These are phyloP conservation scores for Drosophila algonquin DNA, from an alignment of 2,888 invertebrate genomes.

Conservation along the genomic window DNA sequence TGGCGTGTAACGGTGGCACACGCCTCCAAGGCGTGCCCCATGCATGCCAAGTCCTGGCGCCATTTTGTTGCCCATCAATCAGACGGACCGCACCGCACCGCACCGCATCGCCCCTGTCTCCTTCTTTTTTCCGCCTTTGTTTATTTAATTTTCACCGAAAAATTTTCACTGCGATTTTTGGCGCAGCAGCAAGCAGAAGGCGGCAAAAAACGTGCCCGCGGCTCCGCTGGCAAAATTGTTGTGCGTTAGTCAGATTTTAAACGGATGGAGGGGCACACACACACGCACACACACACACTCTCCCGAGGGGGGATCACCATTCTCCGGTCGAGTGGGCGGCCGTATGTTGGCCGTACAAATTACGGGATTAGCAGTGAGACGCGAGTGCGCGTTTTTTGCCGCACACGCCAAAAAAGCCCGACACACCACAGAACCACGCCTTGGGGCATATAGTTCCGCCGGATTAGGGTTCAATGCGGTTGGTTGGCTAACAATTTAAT, in stretches of 20 bases:
- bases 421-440: neutral
- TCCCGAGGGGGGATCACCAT: neutral
- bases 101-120: neutral
- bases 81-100: slow-evolving; percentile 25
- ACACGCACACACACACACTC: slow-evolving; percentile 12
- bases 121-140: slow-evolving; percentile 55
- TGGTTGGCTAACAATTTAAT: slow-evolving; percentile 57
- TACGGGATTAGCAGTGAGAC: slow-evolving; percentile 69
- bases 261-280: slow-evolving; percentile 34
- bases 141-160: slow-evolving; percentile 76
- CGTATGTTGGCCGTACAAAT: slow-evolving; percentile 75
- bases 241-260: slow-evolving; percentile 78
- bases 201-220: slow-evolving; percentile 67
- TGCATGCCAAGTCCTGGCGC: slow-evolving; percentile 71
- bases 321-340: neutral
- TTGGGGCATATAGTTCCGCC: slow-evolving; percentile 12
- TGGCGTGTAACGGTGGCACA: slow-evolving; percentile 12
- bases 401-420: slow-evolving; percentile 3
- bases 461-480: slow-evolving; percentile 72
- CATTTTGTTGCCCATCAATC: slow-evolving; percentile 66
- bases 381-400: slow-evolving; percentile 60
- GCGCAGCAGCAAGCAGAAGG: slow-evolving; percentile 28
- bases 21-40: slow-evolving; percentile 49
- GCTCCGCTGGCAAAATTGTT: slow-evolving; percentile 71
- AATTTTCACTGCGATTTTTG: slow-evolving; percentile 71